Evolutionary conservation across 2,888 invertebrate genomes (phyloP).

Genomic region (Eupithecia exiguata): DNA sequence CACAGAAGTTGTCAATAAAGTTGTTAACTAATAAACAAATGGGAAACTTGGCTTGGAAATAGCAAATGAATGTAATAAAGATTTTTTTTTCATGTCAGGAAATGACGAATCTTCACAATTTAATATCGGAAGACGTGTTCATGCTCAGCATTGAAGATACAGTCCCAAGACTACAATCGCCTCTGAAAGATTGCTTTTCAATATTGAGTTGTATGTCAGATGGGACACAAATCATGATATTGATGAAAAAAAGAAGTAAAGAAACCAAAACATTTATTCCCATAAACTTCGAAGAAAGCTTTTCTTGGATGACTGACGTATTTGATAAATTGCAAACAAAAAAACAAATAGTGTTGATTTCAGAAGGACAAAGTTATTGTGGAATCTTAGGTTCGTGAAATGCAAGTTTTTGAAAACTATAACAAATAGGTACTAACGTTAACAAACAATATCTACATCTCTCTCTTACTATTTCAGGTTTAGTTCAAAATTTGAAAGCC

Average conservation of each 20-base stretch:
- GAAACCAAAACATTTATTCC: constrained; percentile 41
- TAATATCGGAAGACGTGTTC: constrained; percentile 49
- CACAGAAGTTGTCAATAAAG: too few species aligned
- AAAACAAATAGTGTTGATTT: constrained; percentile 56
- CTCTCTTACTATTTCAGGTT: constrained; percentile 75
- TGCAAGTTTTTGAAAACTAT: neutral
- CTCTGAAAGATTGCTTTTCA: constrained; percentile 36
- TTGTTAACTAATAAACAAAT: too few species aligned
- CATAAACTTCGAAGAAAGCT: constrained; percentile 54
- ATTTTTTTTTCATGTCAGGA: constrained; percentile 5
- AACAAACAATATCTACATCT: neutral
- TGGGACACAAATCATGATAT: constrained; percentile 20
- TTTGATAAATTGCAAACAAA: constrained; percentile 53
- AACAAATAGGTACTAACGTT: neutral
- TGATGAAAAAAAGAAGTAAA: constrained; percentile 33
- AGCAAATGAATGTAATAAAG: neutral
- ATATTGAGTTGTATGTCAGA: constrained; percentile 33
- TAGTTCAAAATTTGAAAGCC: constrained; percentile 87
- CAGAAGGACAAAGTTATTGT: constrained; percentile 56
- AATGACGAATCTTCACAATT: constrained; percentile 13
- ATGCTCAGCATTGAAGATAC: constrained; percentile 53
- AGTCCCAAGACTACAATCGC: constrained; percentile 44
- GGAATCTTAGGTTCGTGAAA: constrained; percentile 56
- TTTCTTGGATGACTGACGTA: constrained; percentile 57
- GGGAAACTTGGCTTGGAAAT: neutral